Evolutionary conservation across 2,113 vertebrate species (phyloP).

Genomic region (Danionella cerebrum): DNA sequence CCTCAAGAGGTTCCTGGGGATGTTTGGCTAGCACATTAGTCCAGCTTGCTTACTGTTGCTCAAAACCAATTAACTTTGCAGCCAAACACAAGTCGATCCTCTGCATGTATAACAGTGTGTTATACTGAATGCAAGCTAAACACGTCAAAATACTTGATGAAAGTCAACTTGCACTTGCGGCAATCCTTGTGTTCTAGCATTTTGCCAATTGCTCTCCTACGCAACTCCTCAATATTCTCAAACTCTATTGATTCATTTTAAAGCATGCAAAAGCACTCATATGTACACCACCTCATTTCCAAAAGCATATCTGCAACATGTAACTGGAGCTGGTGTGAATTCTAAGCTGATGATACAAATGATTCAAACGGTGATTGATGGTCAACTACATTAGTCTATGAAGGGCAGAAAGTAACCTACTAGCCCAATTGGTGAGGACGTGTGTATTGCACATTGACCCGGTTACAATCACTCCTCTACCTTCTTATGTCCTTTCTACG

Average conservation of each 20-base stretch:
- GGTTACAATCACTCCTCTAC: constrained; percentile 26
- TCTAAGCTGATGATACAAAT: constrained; percentile 50
- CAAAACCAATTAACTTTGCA: background rate
- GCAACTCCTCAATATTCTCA: background rate
- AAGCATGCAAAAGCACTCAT: background rate
- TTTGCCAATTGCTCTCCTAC: background rate
- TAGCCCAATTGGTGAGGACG: background rate
- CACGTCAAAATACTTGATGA: constrained; percentile 3
- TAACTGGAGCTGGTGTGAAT: constrained; percentile 64
- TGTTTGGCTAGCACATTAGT: background rate
- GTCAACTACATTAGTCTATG: constrained; percentile 35
- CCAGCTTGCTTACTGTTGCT: background rate
- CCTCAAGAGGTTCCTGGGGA: background rate
- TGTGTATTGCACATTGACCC: background rate
- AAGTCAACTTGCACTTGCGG: constrained; percentile 30
- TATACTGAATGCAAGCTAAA: constrained; percentile 35
- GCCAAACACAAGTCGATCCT: background rate
- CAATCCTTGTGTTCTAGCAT: background rate
- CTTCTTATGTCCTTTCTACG: background rate
- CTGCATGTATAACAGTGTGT: background rate
- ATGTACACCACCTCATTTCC: background rate
- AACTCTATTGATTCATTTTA: background rate
- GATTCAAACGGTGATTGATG: constrained; percentile 52
- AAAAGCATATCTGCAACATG: constrained; percentile 40
- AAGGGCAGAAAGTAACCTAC: constrained; percentile 8